Percentiles rank a stretch among this genome's conserved stretches.
These are phyloP conservation scores for Catharus ustulatus DNA, from an alignment of 2,797 vertebrate species.

Conservation along the genomic window DNA sequence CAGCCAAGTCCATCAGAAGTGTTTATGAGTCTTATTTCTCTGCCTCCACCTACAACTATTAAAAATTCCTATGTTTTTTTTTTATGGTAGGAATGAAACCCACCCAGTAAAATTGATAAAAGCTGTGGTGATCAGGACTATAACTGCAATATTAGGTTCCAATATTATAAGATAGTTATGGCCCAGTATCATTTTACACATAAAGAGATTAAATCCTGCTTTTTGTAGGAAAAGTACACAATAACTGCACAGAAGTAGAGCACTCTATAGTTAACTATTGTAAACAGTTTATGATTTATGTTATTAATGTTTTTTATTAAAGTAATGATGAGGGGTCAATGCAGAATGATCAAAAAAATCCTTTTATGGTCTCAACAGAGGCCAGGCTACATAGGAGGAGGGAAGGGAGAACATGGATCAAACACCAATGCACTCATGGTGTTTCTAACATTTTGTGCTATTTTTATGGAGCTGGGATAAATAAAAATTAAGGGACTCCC, in stretches of 20 bases:
- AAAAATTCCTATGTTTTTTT: not conserved
- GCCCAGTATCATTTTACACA: slow-evolving; percentile 13
- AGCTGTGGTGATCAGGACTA: not conserved
- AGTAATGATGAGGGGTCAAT: not conserved
- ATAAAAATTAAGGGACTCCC: not conserved
- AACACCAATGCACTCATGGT: not conserved
- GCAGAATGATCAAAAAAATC: not conserved
- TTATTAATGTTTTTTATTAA: not conserved
- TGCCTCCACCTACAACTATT: not conserved
- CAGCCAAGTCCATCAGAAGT: not conserved
- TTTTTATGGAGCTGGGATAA: not conserved
- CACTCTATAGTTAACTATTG: not conserved
- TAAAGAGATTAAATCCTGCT: not conserved
- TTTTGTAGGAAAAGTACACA: not conserved
- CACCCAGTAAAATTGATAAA: slow-evolving; percentile 10
- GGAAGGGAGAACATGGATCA: rapidly evolving
- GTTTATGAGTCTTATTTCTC: not conserved
- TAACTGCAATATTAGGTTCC: not conserved
- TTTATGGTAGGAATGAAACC: not conserved
- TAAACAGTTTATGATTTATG: not conserved
- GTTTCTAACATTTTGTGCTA: not conserved
- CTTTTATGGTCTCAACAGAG: not conserved
- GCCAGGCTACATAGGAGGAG: not conserved
- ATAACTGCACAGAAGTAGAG: not conserved
- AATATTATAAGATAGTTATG: not conserved